These are phyloP conservation scores for Parnassius apollo DNA, from an alignment of 2,888 invertebrate genomes.

Conservation along the genomic window DNA sequence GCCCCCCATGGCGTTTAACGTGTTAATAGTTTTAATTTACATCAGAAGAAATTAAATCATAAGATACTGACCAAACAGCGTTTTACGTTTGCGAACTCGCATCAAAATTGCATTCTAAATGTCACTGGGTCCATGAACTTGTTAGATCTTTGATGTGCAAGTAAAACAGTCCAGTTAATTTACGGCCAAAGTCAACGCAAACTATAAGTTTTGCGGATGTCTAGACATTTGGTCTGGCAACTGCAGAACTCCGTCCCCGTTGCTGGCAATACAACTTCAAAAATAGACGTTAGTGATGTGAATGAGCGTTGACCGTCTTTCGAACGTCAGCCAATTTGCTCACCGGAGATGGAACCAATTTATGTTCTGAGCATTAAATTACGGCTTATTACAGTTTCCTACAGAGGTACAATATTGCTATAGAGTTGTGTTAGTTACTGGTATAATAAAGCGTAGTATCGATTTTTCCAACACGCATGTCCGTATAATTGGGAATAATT, in stretches of 20 bases:
- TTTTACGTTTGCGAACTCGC: constrained; percentile 23
- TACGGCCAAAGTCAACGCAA: constrained; percentile 46
- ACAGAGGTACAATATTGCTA: constrained; percentile 28
- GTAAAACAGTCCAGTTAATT: constrained; percentile 50
- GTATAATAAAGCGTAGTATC: constrained; percentile 9
- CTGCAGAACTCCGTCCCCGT: constrained; percentile 27
- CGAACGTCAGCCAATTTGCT: constrained; percentile 52
- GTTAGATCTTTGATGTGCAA: constrained; percentile 37
- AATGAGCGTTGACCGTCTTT: constrained; percentile 33
- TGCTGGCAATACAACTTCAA: constrained; percentile 14
- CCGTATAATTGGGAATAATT: constrained; percentile 16
- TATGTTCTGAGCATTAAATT: constrained; percentile 48
- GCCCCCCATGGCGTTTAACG: no score
- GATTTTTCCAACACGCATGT: constrained; percentile 15
- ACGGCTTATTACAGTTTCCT: constrained; percentile 59
- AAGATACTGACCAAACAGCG: not conserved
- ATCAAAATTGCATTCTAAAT: constrained; percentile 64
- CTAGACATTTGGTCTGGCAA: constrained; percentile 38
- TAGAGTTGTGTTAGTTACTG: not conserved
- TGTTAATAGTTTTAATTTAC: no score
- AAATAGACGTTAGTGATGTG: constrained; percentile 17
- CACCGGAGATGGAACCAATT: constrained; percentile 63
- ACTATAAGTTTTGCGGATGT: constrained; percentile 42
- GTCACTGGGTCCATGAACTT: constrained; percentile 72
- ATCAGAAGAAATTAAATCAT: not conserved